These are phyloP conservation scores for Aix galericulata DNA, from an alignment of 2,113 vertebrate species.

Conservation along the genomic window DNA sequence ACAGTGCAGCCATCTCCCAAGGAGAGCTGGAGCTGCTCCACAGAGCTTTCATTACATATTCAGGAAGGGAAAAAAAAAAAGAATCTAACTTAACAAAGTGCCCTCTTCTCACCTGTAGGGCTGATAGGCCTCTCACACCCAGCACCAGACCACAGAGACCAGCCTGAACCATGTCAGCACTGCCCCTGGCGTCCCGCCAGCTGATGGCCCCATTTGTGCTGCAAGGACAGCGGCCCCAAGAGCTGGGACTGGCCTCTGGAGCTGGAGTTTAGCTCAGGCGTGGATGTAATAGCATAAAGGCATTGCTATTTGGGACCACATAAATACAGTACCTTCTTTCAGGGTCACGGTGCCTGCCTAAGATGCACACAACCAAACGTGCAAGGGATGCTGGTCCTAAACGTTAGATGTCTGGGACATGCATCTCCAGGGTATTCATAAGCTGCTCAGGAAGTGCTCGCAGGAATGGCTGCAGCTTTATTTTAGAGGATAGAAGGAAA, in stretches of 20 bases:
- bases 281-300: fast-evolving
- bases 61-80: not conserved
- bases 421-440: not conserved
- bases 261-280: not conserved
- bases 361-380: fast-evolving
- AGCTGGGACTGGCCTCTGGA: not conserved
- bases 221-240: not conserved
- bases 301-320: not conserved
- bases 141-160: not conserved
- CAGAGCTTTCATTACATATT: not conserved
- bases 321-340: not conserved
- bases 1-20: fast-evolving
- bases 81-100: too few species aligned
- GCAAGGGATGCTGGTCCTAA: fast-evolving
- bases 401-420: not conserved
- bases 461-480: not conserved
- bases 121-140: fast-evolving
- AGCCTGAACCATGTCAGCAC: too few species aligned
- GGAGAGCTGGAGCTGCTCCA: not conserved
- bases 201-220: not conserved
- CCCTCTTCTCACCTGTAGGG: not conserved
- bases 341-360: not conserved
- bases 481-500: not conserved
- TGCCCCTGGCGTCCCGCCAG: not conserved
- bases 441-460: not conserved